Conservation (phyloP, 2,888 invertebrate species). For the Lamellibrachia satsuma region DNA sequence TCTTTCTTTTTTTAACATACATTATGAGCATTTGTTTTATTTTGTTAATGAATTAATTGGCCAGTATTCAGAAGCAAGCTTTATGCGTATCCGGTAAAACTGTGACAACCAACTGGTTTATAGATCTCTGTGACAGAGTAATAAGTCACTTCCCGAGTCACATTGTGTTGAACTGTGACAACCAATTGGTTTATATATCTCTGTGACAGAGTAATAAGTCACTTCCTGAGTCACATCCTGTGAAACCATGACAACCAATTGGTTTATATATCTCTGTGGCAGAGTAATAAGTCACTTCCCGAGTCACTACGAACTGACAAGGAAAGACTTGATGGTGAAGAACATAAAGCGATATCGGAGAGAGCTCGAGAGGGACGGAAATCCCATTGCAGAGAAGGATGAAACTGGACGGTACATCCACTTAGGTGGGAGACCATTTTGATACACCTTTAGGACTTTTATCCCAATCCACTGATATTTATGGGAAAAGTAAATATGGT, state of each 20-base stretch:
- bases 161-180: neutral
- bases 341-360: constrained; percentile 94
- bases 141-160: neutral
- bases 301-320: constrained; percentile 91
- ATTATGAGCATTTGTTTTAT: too few relatives aligned
- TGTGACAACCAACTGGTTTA: neutral
- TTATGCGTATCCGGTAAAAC: neutral
- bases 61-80: too few relatives aligned
- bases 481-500: neutral
- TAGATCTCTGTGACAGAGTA: neutral
- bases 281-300: constrained; percentile 95
- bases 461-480: neutral
- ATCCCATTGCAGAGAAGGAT: constrained; percentile 84
- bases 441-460: neutral
- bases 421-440: constrained; percentile 52
- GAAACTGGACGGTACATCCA: constrained; percentile 68
- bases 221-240: neutral
- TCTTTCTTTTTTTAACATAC: too few relatives aligned
- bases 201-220: neutral
- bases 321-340: constrained; percentile 95
- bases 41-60: too few relatives aligned
- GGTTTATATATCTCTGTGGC: constrained; percentile 36
- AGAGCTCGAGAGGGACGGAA: constrained; percentile 90
- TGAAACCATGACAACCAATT: neutral
- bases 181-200: neutral